These are phyloP conservation scores for Bos taurus DNA, from an alignment of 2,113 vertebrate genomes.

Conservation along the genomic window ARS-UCD2.0 NC_037342.1:27319001-27319500, in stretches of 20 bases:
- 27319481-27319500: background rate
- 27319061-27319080: background rate
- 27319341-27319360: background rate
- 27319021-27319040: background rate
- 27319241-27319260: background rate
- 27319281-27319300: background rate
- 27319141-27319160: background rate
- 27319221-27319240: too few relatives aligned
- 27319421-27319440: background rate
- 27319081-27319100: background rate
- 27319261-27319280: background rate
- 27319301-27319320: background rate
- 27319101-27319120: background rate
- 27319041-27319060: background rate
- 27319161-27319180: background rate
- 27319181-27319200: background rate
- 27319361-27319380: background rate
- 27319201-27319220: accelerated
- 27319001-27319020: background rate
- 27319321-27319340: background rate
- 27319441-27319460: background rate
- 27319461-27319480: background rate
- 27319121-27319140: background rate
- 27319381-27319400: background rate
- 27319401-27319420: background rate